Evolutionary conservation across 2,888 invertebrate genomes (phyloP), one percentile per base, ranked within the genome.

Genomic region (Aporophyla lueneburgensis): DNA sequence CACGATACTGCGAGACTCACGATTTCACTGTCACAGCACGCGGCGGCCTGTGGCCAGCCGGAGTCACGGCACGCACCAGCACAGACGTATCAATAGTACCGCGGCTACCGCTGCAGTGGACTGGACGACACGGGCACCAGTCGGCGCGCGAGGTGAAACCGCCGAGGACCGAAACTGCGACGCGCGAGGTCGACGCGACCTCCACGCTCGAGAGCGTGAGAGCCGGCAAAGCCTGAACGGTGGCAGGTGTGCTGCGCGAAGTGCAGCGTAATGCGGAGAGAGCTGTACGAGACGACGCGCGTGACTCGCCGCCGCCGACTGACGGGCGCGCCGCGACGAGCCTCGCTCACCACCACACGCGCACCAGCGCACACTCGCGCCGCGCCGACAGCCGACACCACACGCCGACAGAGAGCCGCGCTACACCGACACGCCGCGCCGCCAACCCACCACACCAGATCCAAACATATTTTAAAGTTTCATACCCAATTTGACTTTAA

Each of bases 11-110:
- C 89, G 92, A 95, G 92, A 93, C 90, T 92, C 95, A 96, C 95
- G 95, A 95, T 94, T 95, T 95, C 96, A 96, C 96, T 96, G 95
- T 96, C 96, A 96, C 96, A 94, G 95, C 94, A 94, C 94, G 94
- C 93, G 93, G 93, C 94, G 92, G 92, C 91, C 93, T 90, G 90
- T 88, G 93, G 93, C 91, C 92, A 89, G 92, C 92, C 93, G 92
- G 91, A 95, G 94, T 95, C 93, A 93, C 92, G 88, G 92, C 92
- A 93, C 91, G 91, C 93, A 94, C 92, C 90, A 93, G 90, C 92
- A 92, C 92, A 87, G 87, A 90, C 91, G 91, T 88, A 90, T 86
- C 88, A 86, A 91, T 88, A 91, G 91, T 90, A 92, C 90, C 92
- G 91, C 93, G 92, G 92, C 89, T 89, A 91, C 89, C 91, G 92